A percentile compares a stretch with the other conserved stretches of the same genome.
Evolutionary conservation across 2,113 vertebrate genomes (phyloP).

Genomic region (Daphoenositta chrysoptera): DNA sequence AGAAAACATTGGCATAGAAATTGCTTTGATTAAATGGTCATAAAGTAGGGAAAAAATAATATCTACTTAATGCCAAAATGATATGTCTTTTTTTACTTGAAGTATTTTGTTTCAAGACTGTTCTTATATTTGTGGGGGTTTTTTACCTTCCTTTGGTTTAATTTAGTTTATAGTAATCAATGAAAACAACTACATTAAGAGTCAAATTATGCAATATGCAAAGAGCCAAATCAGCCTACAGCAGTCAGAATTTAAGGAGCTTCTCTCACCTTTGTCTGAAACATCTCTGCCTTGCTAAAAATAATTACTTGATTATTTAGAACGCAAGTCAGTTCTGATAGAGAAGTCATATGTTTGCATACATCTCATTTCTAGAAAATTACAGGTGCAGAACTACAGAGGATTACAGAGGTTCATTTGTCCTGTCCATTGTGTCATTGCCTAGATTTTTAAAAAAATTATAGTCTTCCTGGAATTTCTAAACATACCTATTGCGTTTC

Average conservation of each 20-base stretch:
- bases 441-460: not conserved
- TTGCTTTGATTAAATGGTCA: not conserved
- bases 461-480: not conserved
- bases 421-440: not conserved
- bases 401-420: not conserved
- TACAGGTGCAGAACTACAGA: not conserved
- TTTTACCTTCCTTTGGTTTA: not conserved
- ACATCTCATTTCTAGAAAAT: not conserved
- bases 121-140: rapidly evolving
- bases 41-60: not conserved
- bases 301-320: not conserved
- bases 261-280: not conserved
- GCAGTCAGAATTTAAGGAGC: not conserved
- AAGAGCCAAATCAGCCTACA: not conserved
- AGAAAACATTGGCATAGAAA: not conserved
- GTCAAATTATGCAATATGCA: not conserved
- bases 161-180: not conserved
- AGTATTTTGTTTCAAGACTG: not conserved
- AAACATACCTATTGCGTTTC: not conserved
- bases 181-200: not conserved
- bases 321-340: not conserved
- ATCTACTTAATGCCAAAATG: not conserved
- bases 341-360: not conserved
- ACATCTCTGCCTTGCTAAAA: not conserved
- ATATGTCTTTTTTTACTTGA: not conserved